Evolutionary conservation across 2,113 vertebrate species (phyloP).

Genomic region (Macquaria ambigua): DNA sequence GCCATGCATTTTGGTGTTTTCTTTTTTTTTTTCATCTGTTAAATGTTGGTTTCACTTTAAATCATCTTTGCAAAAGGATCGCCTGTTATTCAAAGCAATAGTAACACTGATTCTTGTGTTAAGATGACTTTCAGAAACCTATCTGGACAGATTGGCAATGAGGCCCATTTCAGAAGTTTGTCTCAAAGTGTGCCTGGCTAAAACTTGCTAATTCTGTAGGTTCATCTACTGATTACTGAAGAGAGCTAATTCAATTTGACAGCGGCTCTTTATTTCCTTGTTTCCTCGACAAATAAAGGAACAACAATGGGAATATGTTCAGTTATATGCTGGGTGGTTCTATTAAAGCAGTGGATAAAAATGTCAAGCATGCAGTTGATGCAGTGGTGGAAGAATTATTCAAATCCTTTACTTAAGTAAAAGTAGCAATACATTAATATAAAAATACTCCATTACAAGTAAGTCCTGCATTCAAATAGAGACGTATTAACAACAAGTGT

Average conservation of each 20-base stretch:
- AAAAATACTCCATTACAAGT: not conserved
- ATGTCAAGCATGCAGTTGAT: not conserved
- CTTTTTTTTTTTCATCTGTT: slow-evolving; percentile 2
- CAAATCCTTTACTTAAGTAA: not conserved
- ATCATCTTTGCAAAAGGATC: slow-evolving; percentile 51
- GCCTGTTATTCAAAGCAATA: not conserved
- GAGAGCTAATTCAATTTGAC: not conserved
- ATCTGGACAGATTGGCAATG: slow-evolving; percentile 4
- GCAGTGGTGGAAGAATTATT: not conserved
- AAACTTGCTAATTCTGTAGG: not conserved
- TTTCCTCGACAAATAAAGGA: not conserved
- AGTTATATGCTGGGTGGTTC: not conserved
- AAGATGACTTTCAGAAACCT: slow-evolving; percentile 48
- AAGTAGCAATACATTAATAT: not conserved
- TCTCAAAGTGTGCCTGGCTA: not conserved
- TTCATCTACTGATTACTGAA: not conserved
- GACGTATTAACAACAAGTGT: too few species aligned
- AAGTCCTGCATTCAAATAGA: too few species aligned
- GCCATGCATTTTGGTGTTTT: slow-evolving; percentile 72
- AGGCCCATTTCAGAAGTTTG: slow-evolving; percentile 57
- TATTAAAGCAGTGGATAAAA: not conserved
- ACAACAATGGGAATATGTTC: not conserved
- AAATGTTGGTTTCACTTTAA: slow-evolving; percentile 24
- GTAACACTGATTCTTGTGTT: slow-evolving; percentile 29
- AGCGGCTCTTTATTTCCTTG: not conserved